Percentiles rank a stretch among this genome's conserved stretches.
Conservation (phyloP, 2,113 vertebrate species). For the Capricornis sumatraensis region DNA sequence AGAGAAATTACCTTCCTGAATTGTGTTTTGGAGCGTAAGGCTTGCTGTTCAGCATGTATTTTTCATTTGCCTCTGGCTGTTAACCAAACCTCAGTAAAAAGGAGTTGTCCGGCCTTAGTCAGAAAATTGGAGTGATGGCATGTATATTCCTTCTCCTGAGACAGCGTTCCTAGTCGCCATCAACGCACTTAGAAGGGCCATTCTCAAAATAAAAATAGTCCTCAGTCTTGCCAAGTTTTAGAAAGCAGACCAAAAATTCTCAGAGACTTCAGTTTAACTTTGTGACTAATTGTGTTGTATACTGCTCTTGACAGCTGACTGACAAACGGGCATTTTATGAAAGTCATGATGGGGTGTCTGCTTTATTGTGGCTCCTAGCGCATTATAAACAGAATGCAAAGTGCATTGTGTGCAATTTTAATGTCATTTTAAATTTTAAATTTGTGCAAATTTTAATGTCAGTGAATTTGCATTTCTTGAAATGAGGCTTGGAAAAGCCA, state of each 20-base stretch:
- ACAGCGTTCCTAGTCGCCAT: background rate
- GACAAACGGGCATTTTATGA: constrained; percentile 18
- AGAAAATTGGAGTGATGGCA: background rate
- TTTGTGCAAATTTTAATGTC: background rate
- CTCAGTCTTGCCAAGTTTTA: constrained; percentile 22
- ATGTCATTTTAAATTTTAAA: background rate
- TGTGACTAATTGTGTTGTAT: constrained; percentile 23
- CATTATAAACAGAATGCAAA: constrained; percentile 41
- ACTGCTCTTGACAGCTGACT: constrained; percentile 22
- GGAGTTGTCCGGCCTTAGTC: background rate
- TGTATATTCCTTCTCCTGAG: background rate
- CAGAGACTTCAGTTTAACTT: constrained; percentile 16
- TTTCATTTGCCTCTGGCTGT: constrained; percentile 18
- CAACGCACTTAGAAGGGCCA: background rate
- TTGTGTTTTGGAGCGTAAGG: background rate
- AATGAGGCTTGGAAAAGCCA: background rate
- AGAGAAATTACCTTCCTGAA: constrained; percentile 28
- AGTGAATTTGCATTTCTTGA: background rate
- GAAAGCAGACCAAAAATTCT: background rate
- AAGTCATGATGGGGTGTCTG: background rate
- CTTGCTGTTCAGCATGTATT: background rate
- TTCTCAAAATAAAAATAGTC: constrained; percentile 28
- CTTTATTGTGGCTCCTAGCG: constrained; percentile 21
- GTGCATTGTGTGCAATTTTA: background rate
- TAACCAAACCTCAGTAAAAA: background rate